Conservation (phyloP, 2,113 vertebrate genomes). For the Podarcis raffonei region DNA sequence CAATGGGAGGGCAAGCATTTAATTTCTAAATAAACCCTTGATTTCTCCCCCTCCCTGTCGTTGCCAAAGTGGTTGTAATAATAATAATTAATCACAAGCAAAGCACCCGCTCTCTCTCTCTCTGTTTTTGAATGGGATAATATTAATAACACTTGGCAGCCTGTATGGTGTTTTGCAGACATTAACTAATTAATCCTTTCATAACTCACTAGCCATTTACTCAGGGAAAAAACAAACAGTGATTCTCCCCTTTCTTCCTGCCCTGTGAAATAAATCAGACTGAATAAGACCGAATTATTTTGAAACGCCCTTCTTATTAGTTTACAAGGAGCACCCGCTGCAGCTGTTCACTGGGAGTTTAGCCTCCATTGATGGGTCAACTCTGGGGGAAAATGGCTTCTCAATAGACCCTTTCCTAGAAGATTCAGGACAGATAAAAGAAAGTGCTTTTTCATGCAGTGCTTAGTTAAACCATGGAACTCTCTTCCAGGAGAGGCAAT, state of each 20-base stretch:
- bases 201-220: conserved; percentile 7
- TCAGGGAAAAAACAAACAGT: neutral
- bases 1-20: conserved; percentile 26
- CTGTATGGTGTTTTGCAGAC: conserved; percentile 47
- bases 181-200: conserved; percentile 46
- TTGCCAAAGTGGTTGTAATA: conserved; percentile 59
- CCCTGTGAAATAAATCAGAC: rapidly evolving
- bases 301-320: neutral
- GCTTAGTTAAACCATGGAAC: too few species aligned
- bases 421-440: too few species aligned
- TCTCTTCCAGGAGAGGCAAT: too few species aligned
- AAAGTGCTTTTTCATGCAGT: too few species aligned
- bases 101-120: conserved; percentile 27
- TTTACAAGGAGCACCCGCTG: too few species aligned
- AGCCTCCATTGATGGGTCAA: neutral
- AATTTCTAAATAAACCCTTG: conserved; percentile 46
- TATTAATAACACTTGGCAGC: conserved; percentile 48
- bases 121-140: conserved; percentile 42
- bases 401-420: neutral
- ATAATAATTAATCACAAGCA: conserved; percentile 61
- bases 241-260: neutral
- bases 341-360: neutral
- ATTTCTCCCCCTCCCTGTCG: neutral
- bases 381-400: neutral
- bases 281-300: neutral